These are phyloP conservation scores for Pinna nobilis DNA, from an alignment of 1,140 invertebrate species.

Conservation along the genomic window DNA sequence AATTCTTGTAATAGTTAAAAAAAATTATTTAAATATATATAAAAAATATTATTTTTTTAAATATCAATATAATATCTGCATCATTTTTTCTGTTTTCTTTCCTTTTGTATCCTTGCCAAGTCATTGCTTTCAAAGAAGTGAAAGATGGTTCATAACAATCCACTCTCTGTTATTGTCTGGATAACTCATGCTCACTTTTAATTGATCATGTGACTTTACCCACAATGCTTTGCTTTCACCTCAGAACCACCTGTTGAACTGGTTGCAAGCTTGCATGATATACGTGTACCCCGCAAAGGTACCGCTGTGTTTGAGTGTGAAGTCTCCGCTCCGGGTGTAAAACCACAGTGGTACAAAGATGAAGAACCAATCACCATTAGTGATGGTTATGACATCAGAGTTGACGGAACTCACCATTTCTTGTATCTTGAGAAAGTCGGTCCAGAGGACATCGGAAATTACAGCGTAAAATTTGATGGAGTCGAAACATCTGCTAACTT, in stretches of 20 bases:
- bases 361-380: conserved; percentile 75
- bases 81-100: too few relatives aligned
- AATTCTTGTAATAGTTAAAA: too few relatives aligned
- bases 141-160: too few relatives aligned
- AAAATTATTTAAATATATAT: too few relatives aligned
- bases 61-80: too few relatives aligned
- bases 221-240: conserved; percentile 15
- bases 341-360: conserved; percentile 90
- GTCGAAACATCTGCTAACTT: conserved; percentile 25
- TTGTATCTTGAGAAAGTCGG: conserved; percentile 42
- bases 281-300: conserved; percentile 77
- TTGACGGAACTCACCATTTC: conserved; percentile 54
- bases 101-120: too few relatives aligned
- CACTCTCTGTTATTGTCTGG: too few relatives aligned
- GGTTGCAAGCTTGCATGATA: conserved; percentile 68
- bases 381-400: conserved; percentile 84
- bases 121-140: too few relatives aligned
- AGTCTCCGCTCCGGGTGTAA: conserved; percentile 83
- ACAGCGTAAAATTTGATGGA: conserved; percentile 39
- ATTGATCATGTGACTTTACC: too few relatives aligned
- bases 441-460: conserved; percentile 36
- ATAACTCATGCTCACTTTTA: too few relatives aligned
- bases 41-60: too few relatives aligned
- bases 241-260: conserved; percentile 51
- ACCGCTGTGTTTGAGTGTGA: conserved; percentile 79